These are phyloP conservation scores for Nymphicus hollandicus DNA, from an alignment of 2,113 vertebrate species.

Conservation along the genomic window DNA sequence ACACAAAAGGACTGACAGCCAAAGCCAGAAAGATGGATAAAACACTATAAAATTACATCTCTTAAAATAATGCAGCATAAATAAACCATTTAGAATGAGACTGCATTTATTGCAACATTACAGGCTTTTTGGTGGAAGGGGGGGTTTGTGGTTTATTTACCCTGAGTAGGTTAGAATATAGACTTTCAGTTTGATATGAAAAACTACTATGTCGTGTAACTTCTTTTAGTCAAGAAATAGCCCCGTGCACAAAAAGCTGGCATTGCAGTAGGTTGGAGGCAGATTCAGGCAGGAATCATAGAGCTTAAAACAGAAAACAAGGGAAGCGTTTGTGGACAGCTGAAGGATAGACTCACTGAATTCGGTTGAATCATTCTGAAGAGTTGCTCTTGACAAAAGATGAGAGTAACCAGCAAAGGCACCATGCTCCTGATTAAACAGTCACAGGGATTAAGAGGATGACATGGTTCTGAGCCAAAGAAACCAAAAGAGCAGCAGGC, in stretches of 20 bases:
- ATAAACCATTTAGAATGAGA: constrained; percentile 77
- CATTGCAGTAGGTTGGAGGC: constrained; percentile 63
- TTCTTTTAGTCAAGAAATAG: constrained; percentile 61
- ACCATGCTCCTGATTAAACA: constrained; percentile 35
- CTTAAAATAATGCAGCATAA: constrained; percentile 73
- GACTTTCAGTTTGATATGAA: constrained; percentile 67
- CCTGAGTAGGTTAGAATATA: constrained; percentile 80
- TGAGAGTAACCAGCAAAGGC: constrained; percentile 51
- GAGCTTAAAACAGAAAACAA: background rate
- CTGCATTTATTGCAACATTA: constrained; percentile 79
- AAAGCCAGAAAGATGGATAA: constrained; percentile 70
- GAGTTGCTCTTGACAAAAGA: constrained; percentile 22
- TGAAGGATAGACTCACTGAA: background rate
- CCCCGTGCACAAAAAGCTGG: constrained; percentile 68
- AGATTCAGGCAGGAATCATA: constrained; percentile 32
- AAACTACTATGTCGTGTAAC: constrained; percentile 55
- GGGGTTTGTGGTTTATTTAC: constrained; percentile 72
- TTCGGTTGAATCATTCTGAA: background rate
- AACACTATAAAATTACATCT: constrained; percentile 66
- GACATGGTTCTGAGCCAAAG: constrained; percentile 12
- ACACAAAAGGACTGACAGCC: constrained; percentile 66
- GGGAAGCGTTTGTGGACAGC: constrained; percentile 6
- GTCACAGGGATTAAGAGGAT: background rate
- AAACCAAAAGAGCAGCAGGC: constrained; percentile 7
- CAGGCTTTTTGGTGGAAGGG: constrained; percentile 80